These are phyloP conservation scores for Eospalax fontanierii DNA, from an alignment of 2,797 vertebrate species.

Conservation along the genomic window DNA sequence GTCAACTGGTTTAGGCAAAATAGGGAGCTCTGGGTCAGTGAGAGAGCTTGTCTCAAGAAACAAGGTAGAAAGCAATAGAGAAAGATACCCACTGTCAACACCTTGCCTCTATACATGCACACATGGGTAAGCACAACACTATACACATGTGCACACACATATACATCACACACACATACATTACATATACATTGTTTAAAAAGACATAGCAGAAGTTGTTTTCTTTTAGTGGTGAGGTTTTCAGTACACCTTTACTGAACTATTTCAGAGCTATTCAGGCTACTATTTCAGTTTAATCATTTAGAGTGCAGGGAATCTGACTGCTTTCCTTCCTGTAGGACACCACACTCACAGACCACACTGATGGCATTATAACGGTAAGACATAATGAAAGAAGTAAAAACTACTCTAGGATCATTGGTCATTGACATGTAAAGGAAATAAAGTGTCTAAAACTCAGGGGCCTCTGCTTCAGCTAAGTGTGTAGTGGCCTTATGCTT, in stretches of 20 bases:
- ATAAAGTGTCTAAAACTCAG: neutral
- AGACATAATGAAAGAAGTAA: neutral
- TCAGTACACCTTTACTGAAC: neutral
- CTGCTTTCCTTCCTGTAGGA: neutral
- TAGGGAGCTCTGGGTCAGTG: neutral
- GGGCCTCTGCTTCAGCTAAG: neutral
- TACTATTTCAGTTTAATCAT: neutral
- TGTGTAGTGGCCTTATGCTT: neutral
- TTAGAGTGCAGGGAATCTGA: neutral
- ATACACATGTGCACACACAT: neutral
- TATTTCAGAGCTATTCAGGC: neutral
- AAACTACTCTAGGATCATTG: neutral
- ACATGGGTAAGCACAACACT: neutral
- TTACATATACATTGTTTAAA: neutral
- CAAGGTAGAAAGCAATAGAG: neutral
- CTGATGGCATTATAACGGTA: neutral
- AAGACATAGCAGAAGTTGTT: neutral
- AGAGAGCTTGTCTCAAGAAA: neutral
- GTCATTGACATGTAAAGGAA: neutral
- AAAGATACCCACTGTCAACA: neutral
- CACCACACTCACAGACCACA: neutral
- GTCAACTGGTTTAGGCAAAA: neutral
- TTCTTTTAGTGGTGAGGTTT: neutral
- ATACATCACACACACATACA: neutral
- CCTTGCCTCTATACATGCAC: neutral